These are phyloP conservation scores for Charadrius vociferus DNA, from an alignment of 2,113 vertebrate species.

Conservation along the genomic window DNA sequence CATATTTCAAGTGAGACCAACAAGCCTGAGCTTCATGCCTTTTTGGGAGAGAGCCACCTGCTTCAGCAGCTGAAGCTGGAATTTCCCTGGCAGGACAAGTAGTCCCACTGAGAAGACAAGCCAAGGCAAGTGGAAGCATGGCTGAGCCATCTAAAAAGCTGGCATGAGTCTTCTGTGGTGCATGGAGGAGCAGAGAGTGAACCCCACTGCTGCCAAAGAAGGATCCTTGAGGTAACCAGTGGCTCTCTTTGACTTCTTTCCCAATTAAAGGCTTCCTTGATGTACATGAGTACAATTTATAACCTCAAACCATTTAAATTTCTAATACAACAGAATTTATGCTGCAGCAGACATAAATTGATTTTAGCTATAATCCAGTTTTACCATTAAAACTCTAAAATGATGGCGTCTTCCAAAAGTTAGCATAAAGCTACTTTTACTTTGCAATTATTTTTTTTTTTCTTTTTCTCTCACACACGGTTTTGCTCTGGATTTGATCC, in stretches of 20 bases:
- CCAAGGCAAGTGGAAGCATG: background rate
- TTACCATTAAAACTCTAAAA: background rate
- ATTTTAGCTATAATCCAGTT: background rate
- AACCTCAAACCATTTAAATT: background rate
- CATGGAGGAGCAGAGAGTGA: background rate
- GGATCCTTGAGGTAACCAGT: background rate
- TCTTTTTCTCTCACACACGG: too few species aligned
- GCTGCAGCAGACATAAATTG: background rate
- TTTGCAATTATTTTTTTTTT: background rate
- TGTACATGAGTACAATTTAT: background rate
- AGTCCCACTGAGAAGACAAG: background rate
- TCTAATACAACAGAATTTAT: background rate
- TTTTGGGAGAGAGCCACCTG: background rate
- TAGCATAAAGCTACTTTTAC: background rate
- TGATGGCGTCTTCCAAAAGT: background rate
- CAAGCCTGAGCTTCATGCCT: background rate
- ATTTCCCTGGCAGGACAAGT: constrained; percentile 32
- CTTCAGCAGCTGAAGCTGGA: constrained; percentile 13
- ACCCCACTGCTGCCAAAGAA: background rate
- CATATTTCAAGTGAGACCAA: background rate
- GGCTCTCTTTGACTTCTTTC: background rate
- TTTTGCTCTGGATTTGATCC: background rate
- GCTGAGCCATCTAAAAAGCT: background rate
- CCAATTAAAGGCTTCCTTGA: background rate
- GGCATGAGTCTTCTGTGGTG: background rate